These are phyloP conservation scores for Eulithis prunata DNA, from an alignment of 2,888 invertebrate genomes.

Conservation along the genomic window DNA sequence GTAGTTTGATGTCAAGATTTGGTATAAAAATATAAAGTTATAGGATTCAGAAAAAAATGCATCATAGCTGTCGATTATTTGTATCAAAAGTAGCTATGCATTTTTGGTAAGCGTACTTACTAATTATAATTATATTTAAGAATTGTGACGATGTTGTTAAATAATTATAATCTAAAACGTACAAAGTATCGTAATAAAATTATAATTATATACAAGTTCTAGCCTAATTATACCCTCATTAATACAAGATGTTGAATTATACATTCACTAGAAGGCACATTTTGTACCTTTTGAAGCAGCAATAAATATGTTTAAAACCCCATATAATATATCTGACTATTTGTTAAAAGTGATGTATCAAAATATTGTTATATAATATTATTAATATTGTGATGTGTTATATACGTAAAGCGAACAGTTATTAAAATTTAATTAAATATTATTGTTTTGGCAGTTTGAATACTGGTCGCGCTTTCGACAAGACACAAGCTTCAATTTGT, in stretches of 20 bases:
- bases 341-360: conserved; percentile 44
- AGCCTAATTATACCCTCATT: conserved; percentile 73
- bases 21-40: not conserved
- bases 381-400: conserved; percentile 48
- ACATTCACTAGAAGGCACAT: conserved; percentile 73
- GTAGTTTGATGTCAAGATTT: not conserved
- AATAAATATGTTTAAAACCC: conserved; percentile 9
- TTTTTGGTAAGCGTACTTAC: not conserved
- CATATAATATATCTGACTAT: conserved; percentile 18
- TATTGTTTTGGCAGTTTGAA: conserved; percentile 77
- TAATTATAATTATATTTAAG: conserved; percentile 10
- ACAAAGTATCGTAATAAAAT: conserved; percentile 26
- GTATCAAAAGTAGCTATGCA: conserved; percentile 14
- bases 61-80: not conserved
- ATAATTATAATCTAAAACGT: conserved; percentile 5
- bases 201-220: conserved; percentile 65
- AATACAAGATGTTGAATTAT: conserved; percentile 48
- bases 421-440: conserved; percentile 60
- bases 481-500: conserved; percentile 68
- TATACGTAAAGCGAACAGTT: conserved; percentile 60
- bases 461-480: conserved; percentile 77
- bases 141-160: conserved; percentile 20
- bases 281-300: conserved; percentile 73
- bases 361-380: conserved; percentile 45
- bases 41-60: not conserved